Evolutionary conservation across 1,140 invertebrate genomes (phyloP), one percentile per base, ranked within the genome.

Genomic region (Drosophila trapezifrons): DNA sequence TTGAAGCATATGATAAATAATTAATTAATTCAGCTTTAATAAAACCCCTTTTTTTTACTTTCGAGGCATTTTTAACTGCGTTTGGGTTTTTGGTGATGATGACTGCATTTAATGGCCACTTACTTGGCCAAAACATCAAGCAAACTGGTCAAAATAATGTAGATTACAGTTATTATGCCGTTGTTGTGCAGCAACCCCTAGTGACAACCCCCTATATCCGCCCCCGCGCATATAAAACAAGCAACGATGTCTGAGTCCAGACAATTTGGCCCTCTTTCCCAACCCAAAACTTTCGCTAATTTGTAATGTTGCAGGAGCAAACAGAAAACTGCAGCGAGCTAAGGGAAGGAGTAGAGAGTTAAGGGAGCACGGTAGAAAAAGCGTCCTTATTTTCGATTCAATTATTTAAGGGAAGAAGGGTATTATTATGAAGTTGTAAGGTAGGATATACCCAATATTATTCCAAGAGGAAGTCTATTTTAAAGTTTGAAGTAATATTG

Each of bases 51-150:
- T 4, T 15, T 35, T 40, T 15, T 38, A 6, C 25, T 29, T 29
- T 22, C 10, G 18, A 17, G 17, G 3, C 42, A 32, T 29, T 9
- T 10, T 29, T 17, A 52, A 25, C 35, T 22, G 10, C 3, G 7
- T 7, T 43, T 49, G 35, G 15, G 7, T 37, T n/a, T 46, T 8
- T 8, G 37, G 27, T 22, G n/a, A n/a, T 29, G 22, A 54, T 73
- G 27, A 42, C 67, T 72, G 67, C 67, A 35, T 74, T 75, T 74
- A 47, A 75, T 76, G 51, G 51, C 45, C 71, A 75, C 32, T 75
- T 75, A 57, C 18, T 75, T 63, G 25, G 45, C 29, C 46, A 67
- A 55, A 59, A 74, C 71, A 63, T 46, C 27, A 40, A 49, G 57
- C 69, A 55, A 63, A 62, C 57, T 60, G 46, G 40, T 42, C n/a